phyloP scores from a whole-genome alignment of 2,113 vertebrate genomes.

The Sclerurus mexicanus region DNA sequence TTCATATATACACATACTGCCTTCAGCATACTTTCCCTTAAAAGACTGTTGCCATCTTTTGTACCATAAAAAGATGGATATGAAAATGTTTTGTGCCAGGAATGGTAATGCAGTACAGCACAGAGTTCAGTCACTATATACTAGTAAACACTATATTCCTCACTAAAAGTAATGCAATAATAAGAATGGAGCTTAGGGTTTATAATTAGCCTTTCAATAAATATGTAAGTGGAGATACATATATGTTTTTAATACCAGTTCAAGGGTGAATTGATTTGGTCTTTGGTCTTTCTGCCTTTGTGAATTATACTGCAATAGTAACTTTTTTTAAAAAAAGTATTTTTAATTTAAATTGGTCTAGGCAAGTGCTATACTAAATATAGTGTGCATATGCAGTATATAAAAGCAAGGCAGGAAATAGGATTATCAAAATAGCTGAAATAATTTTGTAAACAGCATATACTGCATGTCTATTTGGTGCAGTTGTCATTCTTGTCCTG shows the following conservation, averaged over 20 bases:
- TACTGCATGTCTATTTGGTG: neutral
- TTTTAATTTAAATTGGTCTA: constrained; percentile 20
- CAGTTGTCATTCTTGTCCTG: neutral
- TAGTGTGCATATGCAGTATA: neutral
- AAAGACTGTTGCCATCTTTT: neutral
- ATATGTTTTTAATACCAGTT: neutral
- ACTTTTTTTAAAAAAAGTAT: neutral
- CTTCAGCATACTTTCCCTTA: neutral
- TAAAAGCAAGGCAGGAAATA: constrained; percentile 6
- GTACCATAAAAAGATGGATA: neutral
- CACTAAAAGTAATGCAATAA: neutral
- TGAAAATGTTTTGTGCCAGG: neutral
- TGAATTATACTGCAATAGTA: neutral
- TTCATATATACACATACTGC: neutral
- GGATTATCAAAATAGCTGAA: constrained; percentile 17
- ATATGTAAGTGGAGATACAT: neutral
- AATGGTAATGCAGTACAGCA: neutral
- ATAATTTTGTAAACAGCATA: constrained; percentile 8
- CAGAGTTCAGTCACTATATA: neutral
- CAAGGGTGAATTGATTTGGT: neutral
- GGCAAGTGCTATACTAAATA: constrained; percentile 4
- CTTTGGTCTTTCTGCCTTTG: constrained; percentile 24
- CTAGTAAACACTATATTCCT: neutral
- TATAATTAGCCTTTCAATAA: neutral
- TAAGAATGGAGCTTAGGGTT: neutral